Conservation (phyloP, 2,113 vertebrate genomes). For the Mustela lutreola region DNA sequence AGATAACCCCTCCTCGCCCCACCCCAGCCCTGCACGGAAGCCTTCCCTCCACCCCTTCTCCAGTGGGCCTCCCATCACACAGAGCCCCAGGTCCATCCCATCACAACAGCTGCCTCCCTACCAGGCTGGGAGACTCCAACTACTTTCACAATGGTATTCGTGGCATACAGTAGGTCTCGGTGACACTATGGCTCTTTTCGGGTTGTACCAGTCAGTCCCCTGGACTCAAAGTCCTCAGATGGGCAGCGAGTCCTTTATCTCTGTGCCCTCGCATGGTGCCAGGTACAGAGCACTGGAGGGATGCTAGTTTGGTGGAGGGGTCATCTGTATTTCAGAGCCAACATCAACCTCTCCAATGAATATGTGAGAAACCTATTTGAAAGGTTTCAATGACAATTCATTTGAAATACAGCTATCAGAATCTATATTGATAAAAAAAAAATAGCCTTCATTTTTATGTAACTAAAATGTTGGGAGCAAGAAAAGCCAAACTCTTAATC, state of each 20-base stretch:
- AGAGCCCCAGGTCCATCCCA: rapidly evolving
- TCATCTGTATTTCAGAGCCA: background rate
- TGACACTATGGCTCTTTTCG: rapidly evolving
- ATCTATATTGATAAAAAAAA: background rate
- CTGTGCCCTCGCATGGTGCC: background rate
- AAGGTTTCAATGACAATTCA: background rate
- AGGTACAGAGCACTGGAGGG: rapidly evolving
- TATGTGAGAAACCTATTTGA: background rate
- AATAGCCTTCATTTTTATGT: background rate
- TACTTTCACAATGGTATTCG: no score
- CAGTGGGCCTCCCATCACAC: background rate
- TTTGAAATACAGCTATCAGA: background rate
- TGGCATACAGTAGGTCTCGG: background rate
- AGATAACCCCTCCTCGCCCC: background rate
- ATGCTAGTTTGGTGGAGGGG: rapidly evolving
- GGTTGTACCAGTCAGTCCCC: no score
- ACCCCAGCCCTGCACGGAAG: background rate
- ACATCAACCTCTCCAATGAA: background rate
- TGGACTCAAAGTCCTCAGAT: background rate
- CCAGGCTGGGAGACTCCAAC: rapidly evolving
- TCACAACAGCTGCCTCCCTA: background rate
- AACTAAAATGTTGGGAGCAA: background rate
- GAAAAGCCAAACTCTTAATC: background rate
- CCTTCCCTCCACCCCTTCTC: no score
- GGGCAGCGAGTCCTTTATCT: background rate